Evolutionary conservation across 2,113 vertebrate species (phyloP), one percentile per base, ranked within the genome.

Genomic region (Muntiacus muntjak): DNA sequence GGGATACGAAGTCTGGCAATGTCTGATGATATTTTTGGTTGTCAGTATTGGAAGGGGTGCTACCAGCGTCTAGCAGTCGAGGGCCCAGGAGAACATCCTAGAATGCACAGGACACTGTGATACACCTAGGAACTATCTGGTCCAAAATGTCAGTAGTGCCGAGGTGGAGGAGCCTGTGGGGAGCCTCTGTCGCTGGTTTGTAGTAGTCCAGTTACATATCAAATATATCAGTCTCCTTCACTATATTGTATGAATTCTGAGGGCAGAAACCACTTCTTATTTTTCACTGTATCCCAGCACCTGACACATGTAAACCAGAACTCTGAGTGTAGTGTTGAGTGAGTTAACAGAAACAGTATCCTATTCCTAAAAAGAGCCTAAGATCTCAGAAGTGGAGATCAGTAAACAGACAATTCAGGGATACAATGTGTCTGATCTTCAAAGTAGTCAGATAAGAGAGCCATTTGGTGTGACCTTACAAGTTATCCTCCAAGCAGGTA

Each of bases 391-490:
- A 15, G 21, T 33, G 4, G 17, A 91, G 52, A 36, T 45, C 30
- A 58, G 25, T 60, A 78, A 82, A 81, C 12, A 14, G 54, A 19
- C 11, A 40, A 40, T 71, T 84, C 76, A 74, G 76, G 7, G 33
- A 76, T 47, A 96, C 52, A 76, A 23, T 33, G 3, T n/a, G 71
- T 40, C 40, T 91, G n/a, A 16, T 52, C 54, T 85, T 96, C 45
- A 93, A 58, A 76, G 33, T 30, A 74, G 28, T 93, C 67, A 83
- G 28, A 45, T 91, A 40, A 94, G 43, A 94, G 50, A 86, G 16
- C 43, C 79, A 64, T 84, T 58, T 60, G 74, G 33, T 57, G 33
- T 94, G 58, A 21, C 12, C 13, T 87, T 79, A 30, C 52, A 21
- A 64, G 81, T 94, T 60, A 74, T 87, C 28, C 58, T 62, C 47